Evolutionary conservation across 2,113 vertebrate genomes (phyloP).

Genomic region (Mirounga angustirostris): DNA sequence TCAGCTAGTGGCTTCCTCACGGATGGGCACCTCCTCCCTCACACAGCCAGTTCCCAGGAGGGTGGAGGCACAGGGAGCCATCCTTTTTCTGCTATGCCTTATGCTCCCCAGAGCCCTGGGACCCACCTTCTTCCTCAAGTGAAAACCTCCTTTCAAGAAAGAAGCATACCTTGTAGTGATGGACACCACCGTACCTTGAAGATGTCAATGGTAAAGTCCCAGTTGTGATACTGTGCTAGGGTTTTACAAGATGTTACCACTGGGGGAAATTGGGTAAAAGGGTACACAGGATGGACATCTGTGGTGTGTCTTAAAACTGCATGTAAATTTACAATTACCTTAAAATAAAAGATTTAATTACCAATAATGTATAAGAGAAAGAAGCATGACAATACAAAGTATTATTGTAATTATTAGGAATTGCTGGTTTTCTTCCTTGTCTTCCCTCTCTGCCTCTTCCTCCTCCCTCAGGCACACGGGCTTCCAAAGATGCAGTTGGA

Average conservation of each 20-base stretch:
- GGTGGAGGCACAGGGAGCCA: background rate
- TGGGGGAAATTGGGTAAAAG: background rate
- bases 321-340: background rate
- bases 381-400: background rate
- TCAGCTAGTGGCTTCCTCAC: background rate
- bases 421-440: background rate
- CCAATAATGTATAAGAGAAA: background rate
- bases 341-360: background rate
- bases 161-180: background rate
- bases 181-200: background rate
- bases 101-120: background rate
- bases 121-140: background rate
- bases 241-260: background rate
- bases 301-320: background rate
- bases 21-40: background rate
- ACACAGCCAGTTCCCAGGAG: no score
- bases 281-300: background rate
- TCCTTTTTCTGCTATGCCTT: background rate
- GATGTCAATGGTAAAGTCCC: no score
- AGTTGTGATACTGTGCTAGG: rapidly evolving
- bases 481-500: background rate
- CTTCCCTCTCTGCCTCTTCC: background rate
- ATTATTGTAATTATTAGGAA: background rate
- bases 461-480: background rate
- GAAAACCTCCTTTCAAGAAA: background rate